Evolutionary conservation across 2,888 invertebrate genomes (phyloP), one percentile per base, ranked within the genome.

Genomic region (Drosophila testacea): DNA sequence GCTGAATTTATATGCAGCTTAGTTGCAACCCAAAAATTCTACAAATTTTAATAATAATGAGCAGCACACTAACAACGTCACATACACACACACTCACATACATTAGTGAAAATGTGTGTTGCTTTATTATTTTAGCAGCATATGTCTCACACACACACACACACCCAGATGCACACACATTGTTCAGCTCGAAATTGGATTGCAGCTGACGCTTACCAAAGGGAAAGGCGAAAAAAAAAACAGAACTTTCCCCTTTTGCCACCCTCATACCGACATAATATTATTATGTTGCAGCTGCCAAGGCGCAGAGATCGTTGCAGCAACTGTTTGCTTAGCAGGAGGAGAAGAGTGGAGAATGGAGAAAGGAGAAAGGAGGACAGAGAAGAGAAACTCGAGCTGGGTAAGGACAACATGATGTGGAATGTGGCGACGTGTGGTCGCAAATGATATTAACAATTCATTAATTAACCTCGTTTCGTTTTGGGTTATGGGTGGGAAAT

Each of bases 361-460:
- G 9, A 34, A 1, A 39, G 7, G 6, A 30, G 38, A 7, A 39
- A 6, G 7, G 27, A 11, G 11, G 22, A 7, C 11, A 11, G 9
- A 36, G 5, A 27, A 30, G 41, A 50, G 30, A 7, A 30, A 30
- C 30, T 30, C 5, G 5, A 34, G 52, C 51, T 57, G 59, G 51
- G 48, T 62, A 65, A 61, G 73, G 57, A 73, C 64, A 73, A 57
- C 51, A 50, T 63, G 68, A 65, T 69, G 60, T 75, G 66, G 42
- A 66, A 70, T 88, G 88, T 79, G 88, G 73, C 76, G 76, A 87
- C 77, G 86, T 88, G 89, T 89, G 86, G 84, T 79, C 84, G 79
- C 90, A 87, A 89, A 89, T 83, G 76, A 81, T 90, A 88, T 88
- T 88, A 88, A 88, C 80, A 88, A 90, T 88, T 88, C 87, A 88